phyloP scores from a whole-genome alignment of 1,140 invertebrate species.

The Littorina saxatilis region DNA sequence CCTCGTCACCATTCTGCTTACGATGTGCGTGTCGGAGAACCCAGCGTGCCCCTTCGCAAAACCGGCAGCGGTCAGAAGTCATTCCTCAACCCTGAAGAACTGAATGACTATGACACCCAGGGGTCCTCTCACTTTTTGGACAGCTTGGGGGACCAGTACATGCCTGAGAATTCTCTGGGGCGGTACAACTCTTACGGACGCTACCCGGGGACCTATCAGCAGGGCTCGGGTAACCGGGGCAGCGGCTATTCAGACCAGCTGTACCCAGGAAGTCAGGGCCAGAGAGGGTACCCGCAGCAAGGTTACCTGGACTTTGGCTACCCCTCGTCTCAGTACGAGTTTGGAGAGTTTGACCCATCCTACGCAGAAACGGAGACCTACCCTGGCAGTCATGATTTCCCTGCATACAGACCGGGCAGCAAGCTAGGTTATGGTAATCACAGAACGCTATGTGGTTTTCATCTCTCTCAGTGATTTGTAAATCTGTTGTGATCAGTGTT shows the following conservation, averaged over 20 bases:
- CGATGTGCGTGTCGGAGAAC: constrained; percentile 23
- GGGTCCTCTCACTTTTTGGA: constrained; percentile 12
- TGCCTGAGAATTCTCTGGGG: neutral
- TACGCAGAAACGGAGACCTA: constrained; percentile 27
- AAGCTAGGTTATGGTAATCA: constrained; percentile 38
- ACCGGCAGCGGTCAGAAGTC: neutral
- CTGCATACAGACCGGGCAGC: constrained; percentile 19
- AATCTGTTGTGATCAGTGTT: neutral
- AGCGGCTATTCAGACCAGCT: constrained; percentile 11
- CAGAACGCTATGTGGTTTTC: neutral
- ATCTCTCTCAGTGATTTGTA: neutral
- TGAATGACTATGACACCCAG: neutral
- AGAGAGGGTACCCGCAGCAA: constrained; percentile 28
- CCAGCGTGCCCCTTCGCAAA: neutral
- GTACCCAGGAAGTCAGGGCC: constrained; percentile 23
- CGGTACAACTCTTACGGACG: constrained; percentile 14
- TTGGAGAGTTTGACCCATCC: constrained; percentile 37
- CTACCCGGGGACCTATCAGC: constrained; percentile 12
- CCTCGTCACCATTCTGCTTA: constrained; percentile 9
- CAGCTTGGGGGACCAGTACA: neutral
- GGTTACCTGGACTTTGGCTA: constrained; percentile 35
- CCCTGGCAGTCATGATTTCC: constrained; percentile 5
- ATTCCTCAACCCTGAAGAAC: neutral
- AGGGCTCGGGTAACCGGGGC: neutral
- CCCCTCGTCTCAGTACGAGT: constrained; percentile 30